Conservation (phyloP, 2,888 invertebrate genomes). For the Zeuzera pyrina region DNA sequence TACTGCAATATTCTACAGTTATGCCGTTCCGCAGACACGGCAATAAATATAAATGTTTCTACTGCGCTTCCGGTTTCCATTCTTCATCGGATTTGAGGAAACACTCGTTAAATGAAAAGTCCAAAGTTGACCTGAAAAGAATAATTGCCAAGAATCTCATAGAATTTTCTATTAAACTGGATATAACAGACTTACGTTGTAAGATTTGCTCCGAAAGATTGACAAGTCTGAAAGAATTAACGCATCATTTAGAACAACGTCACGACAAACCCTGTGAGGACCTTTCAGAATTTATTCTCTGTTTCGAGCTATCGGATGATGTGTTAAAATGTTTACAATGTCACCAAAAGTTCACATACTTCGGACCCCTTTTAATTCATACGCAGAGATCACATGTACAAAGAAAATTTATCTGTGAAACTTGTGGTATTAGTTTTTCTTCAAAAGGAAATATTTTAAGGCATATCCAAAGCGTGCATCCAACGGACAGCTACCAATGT, state of each 20-base stretch:
- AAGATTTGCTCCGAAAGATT: not conserved
- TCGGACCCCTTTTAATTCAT: not conserved
- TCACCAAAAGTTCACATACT: not conserved
- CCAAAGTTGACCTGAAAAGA: not conserved
- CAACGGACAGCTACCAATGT: not conserved
- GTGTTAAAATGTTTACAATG: constrained; percentile 12
- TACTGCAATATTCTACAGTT: constrained; percentile 12
- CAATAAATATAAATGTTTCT: constrained; percentile 16
- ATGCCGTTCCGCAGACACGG: constrained; percentile 14
- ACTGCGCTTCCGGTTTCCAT: constrained; percentile 10
- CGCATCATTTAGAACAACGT: not conserved
- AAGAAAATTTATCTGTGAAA: not conserved
- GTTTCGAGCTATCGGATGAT: constrained; percentile 8
- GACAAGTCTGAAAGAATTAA: not conserved
- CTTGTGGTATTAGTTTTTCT: constrained; percentile 12
- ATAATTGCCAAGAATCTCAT: not conserved
- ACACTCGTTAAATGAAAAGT: no score
- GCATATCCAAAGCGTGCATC: constrained; percentile 2
- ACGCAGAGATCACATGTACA: not conserved
- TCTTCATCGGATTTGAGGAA: no score
- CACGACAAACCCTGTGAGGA: not conserved
- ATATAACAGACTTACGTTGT: not conserved
- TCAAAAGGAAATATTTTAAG: constrained; percentile 1
- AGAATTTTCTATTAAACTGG: not conserved
- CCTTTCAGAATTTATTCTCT: not conserved